These are phyloP conservation scores for Emberiza fucata DNA, from an alignment of 2,113 vertebrate species.

Conservation along the genomic window DNA sequence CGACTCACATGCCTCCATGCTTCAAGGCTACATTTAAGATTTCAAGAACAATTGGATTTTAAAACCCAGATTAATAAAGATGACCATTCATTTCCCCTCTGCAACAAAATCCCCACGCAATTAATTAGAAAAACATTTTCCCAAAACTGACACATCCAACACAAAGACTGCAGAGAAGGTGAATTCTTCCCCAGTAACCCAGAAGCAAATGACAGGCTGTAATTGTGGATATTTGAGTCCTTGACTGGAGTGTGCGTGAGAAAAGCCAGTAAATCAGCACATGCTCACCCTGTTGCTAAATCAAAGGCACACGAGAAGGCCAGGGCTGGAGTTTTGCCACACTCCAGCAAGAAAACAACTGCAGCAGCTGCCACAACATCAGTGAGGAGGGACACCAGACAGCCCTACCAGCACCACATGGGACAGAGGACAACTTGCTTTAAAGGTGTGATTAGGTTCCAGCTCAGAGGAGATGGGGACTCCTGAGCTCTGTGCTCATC, in stretches of 20 bases:
- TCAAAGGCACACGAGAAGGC: background rate
- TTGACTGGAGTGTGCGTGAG: background rate
- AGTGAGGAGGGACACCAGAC: background rate
- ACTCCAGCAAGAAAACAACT: background rate
- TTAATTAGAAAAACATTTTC: background rate
- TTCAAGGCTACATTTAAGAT: background rate
- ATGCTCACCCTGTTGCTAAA: background rate
- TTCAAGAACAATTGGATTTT: background rate
- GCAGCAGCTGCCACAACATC: accelerated
- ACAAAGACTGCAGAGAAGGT: background rate
- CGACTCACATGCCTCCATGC: background rate
- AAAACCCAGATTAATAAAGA: background rate
- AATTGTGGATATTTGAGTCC: background rate
- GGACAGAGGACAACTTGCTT: background rate
- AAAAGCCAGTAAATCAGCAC: background rate
- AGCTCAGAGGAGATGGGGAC: background rate
- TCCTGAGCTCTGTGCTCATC: background rate
- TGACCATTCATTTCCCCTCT: background rate
- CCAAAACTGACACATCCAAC: background rate
- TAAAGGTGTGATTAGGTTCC: background rate
- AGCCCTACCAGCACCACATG: background rate
- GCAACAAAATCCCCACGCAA: background rate
- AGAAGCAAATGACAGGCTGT: background rate
- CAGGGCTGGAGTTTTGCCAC: background rate
- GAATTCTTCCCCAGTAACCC: background rate